Conservation (phyloP, 2,797 vertebrate species). For the Aulostomus chinensis region DNA sequence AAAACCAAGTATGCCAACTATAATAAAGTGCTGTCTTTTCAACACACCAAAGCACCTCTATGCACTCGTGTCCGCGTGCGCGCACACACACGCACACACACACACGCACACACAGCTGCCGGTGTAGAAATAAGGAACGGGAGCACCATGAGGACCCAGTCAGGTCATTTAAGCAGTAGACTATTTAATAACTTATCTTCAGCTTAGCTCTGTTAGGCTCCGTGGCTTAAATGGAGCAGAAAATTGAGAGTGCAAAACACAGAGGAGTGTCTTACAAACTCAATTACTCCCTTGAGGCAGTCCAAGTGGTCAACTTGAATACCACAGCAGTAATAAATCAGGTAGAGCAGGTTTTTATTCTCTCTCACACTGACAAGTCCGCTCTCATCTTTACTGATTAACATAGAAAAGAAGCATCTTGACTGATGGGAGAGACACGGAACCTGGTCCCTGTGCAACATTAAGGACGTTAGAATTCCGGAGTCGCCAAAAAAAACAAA, state of each 20-base stretch:
- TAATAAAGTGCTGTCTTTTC: too few species aligned
- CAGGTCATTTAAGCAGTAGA: slow-evolving; percentile 46
- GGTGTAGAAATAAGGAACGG: slow-evolving; percentile 18
- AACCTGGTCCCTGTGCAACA: too few species aligned
- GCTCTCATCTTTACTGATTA: too few species aligned
- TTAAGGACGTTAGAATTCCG: too few species aligned
- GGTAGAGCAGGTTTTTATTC: background rate
- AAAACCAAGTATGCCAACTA: too few species aligned
- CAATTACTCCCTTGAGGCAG: slow-evolving; percentile 57
- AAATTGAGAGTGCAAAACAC: slow-evolving; percentile 61
- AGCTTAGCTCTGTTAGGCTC: slow-evolving; percentile 45
- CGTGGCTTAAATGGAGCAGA: slow-evolving; percentile 64
- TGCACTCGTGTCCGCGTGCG: too few species aligned
- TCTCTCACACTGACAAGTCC: too few species aligned
- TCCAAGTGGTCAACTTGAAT: slow-evolving; percentile 38
- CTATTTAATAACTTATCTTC: slow-evolving; percentile 60
- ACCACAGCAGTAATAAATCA: slow-evolving; percentile 38
- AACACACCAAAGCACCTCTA: too few species aligned
- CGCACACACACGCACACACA: background rate
- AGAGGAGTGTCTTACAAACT: slow-evolving; percentile 49
- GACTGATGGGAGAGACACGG: too few species aligned
- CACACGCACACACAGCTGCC: slow-evolving; percentile 3
- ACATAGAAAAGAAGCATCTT: too few species aligned
- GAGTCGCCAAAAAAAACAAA: background rate
- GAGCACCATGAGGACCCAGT: slow-evolving; percentile 21